Percentiles rank a stretch among this genome's conserved stretches.
phyloP scores from a whole-genome alignment of 2,888 invertebrate species.

The Resseliella maxima region DNA sequence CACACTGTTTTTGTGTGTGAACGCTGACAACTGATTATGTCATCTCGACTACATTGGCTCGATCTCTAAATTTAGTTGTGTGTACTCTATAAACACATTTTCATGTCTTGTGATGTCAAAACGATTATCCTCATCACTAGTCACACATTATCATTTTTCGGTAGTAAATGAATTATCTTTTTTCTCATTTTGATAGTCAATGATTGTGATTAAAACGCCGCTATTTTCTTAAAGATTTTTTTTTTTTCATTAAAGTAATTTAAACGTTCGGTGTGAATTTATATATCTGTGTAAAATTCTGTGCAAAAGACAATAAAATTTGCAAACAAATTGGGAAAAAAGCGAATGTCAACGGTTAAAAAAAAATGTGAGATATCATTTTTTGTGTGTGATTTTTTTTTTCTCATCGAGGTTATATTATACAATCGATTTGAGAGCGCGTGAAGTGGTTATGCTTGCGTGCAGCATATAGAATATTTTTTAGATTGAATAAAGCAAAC shows the following conservation, averaged over 20 bases:
- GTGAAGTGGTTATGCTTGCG: background rate
- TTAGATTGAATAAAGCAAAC: background rate
- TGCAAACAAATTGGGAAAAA: background rate
- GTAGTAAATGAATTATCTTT: too few relatives aligned
- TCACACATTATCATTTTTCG: background rate
- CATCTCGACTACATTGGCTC: background rate
- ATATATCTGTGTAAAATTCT: background rate
- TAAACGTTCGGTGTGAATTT: background rate
- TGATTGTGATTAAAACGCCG: too few relatives aligned
- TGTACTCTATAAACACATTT: background rate
- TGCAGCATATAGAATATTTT: background rate
- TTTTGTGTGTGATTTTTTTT: background rate
- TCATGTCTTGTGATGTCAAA: conserved; percentile 35
- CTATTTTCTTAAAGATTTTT: too few relatives aligned
- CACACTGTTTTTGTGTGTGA: background rate
- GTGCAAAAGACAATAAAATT: too few relatives aligned
- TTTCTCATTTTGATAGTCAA: too few relatives aligned
- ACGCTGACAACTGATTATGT: conserved; percentile 37
- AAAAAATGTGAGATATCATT: background rate
- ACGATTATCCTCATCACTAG: background rate
- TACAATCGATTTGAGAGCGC: background rate
- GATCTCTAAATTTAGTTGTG: conserved; percentile 48
- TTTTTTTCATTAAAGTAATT: too few relatives aligned
- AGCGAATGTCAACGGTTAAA: background rate
- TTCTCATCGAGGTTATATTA: conserved; percentile 37